phyloP scores from a whole-genome alignment of 1,140 invertebrate genomes.

The Caenorhabditis inopinata region DNA sequence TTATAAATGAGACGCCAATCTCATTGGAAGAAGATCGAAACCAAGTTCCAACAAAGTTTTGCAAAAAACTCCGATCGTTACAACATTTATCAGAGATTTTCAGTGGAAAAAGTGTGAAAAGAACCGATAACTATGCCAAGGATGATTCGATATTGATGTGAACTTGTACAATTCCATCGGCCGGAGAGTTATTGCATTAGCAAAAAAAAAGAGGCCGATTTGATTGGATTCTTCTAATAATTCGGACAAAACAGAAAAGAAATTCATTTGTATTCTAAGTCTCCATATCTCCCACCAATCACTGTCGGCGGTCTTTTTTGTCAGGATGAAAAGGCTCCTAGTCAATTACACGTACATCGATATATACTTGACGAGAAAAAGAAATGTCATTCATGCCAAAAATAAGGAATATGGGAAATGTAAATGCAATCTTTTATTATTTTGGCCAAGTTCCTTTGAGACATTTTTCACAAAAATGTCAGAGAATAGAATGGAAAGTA shows the following conservation, averaged over 20 bases:
- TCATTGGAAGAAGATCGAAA: neutral
- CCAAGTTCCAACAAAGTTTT: neutral
- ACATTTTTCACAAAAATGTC: too few relatives aligned
- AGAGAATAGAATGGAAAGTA: neutral
- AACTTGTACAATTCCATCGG: conserved; percentile 14
- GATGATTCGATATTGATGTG: conserved; percentile 13
- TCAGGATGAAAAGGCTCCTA: neutral
- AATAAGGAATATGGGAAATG: too few relatives aligned
- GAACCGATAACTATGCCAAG: neutral
- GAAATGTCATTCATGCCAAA: neutral
- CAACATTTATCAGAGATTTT: too few relatives aligned
- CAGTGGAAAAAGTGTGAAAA: too few relatives aligned
- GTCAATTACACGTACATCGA: neutral
- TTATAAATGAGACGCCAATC: too few relatives aligned
- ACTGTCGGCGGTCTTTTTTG: conserved; percentile 6
- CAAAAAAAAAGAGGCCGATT: neutral
- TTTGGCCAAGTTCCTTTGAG: too few relatives aligned
- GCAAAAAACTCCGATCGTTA: too few relatives aligned
- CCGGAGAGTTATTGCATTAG: conserved; percentile 16
- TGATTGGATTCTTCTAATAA: conserved; percentile 29
- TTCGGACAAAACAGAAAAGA: neutral
- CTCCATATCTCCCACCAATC: neutral
- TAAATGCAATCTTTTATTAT: too few relatives aligned
- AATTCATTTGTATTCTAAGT: neutral
- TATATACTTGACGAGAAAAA: neutral